Evolutionary conservation across 2,113 vertebrate species (phyloP).

Genomic region (Cyanistes caeruleus): DNA sequence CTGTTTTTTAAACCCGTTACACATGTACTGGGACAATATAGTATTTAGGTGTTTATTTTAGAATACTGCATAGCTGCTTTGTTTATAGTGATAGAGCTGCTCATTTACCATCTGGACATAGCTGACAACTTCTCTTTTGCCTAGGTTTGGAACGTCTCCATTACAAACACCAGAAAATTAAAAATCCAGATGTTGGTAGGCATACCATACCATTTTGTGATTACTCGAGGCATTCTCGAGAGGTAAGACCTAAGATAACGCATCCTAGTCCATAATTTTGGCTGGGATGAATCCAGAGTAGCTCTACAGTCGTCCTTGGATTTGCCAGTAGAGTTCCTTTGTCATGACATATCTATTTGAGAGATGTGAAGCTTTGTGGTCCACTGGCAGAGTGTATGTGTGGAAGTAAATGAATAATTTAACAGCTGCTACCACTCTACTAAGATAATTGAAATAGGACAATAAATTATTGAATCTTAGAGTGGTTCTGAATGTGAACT

Average conservation of each 20-base stretch:
- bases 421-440: not conserved
- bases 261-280: not conserved
- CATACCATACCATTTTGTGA: slow-evolving; percentile 59
- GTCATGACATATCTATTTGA: not conserved
- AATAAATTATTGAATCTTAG: not conserved
- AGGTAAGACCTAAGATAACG: slow-evolving; percentile 64
- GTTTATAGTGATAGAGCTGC: not conserved
- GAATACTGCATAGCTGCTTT: not conserved
- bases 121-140: slow-evolving; percentile 24
- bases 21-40: not conserved
- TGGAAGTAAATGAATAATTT: not conserved
- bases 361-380: not conserved
- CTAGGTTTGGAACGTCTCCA: slow-evolving; percentile 82
- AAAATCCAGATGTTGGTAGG: slow-evolving; percentile 44
- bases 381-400: not conserved
- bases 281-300: not conserved
- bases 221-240: slow-evolving; percentile 54
- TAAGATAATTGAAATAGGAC: not conserved
- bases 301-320: not conserved
- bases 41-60: not conserved
- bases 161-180: slow-evolving; percentile 75
- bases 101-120: not conserved
- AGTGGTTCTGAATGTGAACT: not conserved
- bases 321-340: not conserved
- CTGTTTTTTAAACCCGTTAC: not conserved